Evolutionary conservation across 1,140 invertebrate species (phyloP).

Genomic region (Hormaphis cornu): DNA sequence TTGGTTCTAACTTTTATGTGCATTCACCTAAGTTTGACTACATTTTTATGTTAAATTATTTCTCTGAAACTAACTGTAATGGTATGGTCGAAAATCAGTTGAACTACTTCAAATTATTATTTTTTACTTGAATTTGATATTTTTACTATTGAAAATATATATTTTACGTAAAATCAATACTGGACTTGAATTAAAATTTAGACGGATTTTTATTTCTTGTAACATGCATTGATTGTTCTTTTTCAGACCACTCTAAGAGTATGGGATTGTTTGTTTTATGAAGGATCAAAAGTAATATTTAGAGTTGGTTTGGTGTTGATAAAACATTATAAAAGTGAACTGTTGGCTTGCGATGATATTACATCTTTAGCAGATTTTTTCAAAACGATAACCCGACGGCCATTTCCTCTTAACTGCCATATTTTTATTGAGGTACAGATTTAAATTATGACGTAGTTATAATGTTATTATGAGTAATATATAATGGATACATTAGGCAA

Average conservation of each 20-base stretch:
- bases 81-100: too few species aligned
- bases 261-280: constrained; percentile 91
- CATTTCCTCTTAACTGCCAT: constrained; percentile 66
- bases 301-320: constrained; percentile 77
- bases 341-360: constrained; percentile 66
- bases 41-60: too few species aligned
- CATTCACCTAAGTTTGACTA: too few species aligned
- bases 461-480: neutral
- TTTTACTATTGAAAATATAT: too few species aligned
- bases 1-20: too few species aligned
- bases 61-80: too few species aligned
- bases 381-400: constrained; percentile 63
- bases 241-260: constrained; percentile 74
- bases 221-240: neutral
- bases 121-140: too few species aligned
- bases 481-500: neutral
- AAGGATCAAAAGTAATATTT: constrained; percentile 80
- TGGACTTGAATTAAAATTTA: too few species aligned
- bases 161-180: too few species aligned
- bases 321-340: constrained; percentile 56
- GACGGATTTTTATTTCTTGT: neutral
- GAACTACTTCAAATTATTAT: too few species aligned
- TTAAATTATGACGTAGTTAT: constrained; percentile 21
- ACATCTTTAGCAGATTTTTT: constrained; percentile 63
- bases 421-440: constrained; percentile 67